These are phyloP conservation scores for Scrobipalpa costella DNA, from an alignment of 2,888 invertebrate species.

Conservation along the genomic window DNA sequence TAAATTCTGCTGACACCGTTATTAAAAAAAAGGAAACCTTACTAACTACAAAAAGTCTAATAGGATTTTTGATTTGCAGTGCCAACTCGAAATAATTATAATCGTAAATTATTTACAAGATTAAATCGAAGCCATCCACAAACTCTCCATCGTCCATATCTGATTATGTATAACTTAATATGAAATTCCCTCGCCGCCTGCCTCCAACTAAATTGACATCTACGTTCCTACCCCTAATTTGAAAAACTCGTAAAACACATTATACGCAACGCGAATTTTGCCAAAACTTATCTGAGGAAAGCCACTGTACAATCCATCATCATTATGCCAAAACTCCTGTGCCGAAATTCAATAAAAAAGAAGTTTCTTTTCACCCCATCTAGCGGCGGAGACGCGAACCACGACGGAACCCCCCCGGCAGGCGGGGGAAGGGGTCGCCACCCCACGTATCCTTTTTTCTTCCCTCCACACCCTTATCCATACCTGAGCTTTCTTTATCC, in stretches of 20 bases:
- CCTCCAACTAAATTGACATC: slow-evolving; percentile 48
- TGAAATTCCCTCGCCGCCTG: slow-evolving; percentile 35
- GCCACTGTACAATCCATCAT: slow-evolving; percentile 78
- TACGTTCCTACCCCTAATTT: slow-evolving; percentile 58
- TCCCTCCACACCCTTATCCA: slow-evolving; percentile 78
- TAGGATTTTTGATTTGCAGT: not conserved
- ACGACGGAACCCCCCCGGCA: slow-evolving; percentile 51
- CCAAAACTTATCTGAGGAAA: slow-evolving; percentile 74
- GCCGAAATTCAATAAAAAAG: slow-evolving; percentile 77
- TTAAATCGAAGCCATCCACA: slow-evolving; percentile 6
- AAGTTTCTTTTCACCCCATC: slow-evolving; percentile 71
- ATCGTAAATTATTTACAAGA: slow-evolving; percentile 1
- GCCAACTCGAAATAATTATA: not conserved
- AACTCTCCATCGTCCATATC: slow-evolving; percentile 9
- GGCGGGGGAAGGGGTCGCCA: slow-evolving; percentile 62
- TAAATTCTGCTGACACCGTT: too few species aligned
- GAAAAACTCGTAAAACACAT: slow-evolving; percentile 69
- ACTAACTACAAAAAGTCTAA: not conserved
- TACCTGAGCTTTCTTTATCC: slow-evolving; percentile 81
- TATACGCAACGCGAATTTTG: slow-evolving; percentile 64
- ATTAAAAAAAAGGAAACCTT: not conserved
- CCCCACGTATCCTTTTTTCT: slow-evolving; percentile 77
- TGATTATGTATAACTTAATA: slow-evolving; percentile 27
- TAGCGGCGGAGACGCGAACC: slow-evolving; percentile 68
- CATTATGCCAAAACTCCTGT: slow-evolving; percentile 75